Evolutionary conservation across 2,797 vertebrate species (phyloP), one percentile per base, ranked within the genome.

Genomic region (Odontamblyopus rebecca): DNA sequence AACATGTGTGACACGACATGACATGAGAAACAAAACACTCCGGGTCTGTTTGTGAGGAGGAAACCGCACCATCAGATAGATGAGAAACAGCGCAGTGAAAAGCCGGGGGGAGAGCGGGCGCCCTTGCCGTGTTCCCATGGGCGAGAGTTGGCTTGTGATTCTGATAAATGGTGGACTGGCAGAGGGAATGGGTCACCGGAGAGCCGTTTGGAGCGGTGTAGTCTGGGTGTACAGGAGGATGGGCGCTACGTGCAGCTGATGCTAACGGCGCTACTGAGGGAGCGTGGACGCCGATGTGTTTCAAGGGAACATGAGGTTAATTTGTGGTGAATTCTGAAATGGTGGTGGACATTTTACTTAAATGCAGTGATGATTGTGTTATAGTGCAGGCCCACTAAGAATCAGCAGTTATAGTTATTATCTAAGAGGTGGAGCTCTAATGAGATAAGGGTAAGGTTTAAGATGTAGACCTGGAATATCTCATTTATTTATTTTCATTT

Each of bases 91-190:
- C 4, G 44, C 44, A 48, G 16, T 15, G 12, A 63, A 35, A 35
- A 62, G 18, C 18, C n/a, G 32, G 19, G 62, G 62, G 35, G 12
- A 64, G 78, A 83, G 82, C 74, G 85, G 74, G 89, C 87, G 87
- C 83, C 92, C 92, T 90, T 90, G 88, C 79, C 82, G 86, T 85
- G 83, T 88, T 83, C 82, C 82, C 70, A 81, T 85, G 61, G 86
- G 79, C 83, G 81, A 82, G 81, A 82, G 85, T 82, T 89, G 92
- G 89, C 89, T 87, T 86, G 75, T 62, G 23, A 59, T 78, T 80
- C 73, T 84, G 88, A 91, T 89, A 84, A 91, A 89, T 68, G 72
- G 82, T 89, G 89, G 88, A 88, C 81, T 70, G 85, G 82, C 79
- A 70, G 86, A 86, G 74, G 82, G 78, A 70, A 86, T 89, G 75